A percentile compares a stretch with the other conserved stretches of the same genome.
phyloP scores from a whole-genome alignment of 2,113 vertebrate genomes.

The Neotoma lepida region DNA sequence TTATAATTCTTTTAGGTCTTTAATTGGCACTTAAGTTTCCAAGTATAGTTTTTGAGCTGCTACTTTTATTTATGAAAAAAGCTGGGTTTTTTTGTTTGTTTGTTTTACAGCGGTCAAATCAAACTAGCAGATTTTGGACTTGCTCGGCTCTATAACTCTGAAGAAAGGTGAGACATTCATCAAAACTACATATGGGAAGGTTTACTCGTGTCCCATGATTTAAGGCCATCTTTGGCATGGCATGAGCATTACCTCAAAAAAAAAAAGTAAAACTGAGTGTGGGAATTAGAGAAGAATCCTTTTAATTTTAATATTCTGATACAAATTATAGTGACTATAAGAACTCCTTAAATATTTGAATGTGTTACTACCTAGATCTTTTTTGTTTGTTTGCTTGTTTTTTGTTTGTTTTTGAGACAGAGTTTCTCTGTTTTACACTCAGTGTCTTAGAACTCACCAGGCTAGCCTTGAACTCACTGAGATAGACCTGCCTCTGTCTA shows the following conservation, averaged over 20 bases:
- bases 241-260: not conserved
- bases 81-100: conserved; percentile 53
- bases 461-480: not conserved
- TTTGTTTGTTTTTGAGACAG: not conserved
- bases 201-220: not conserved
- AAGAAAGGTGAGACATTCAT: conserved; percentile 92
- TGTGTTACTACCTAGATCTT: not conserved
- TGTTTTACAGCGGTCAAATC: conserved; percentile 93
- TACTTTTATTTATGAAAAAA: conserved; percentile 58
- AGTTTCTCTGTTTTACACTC: not conserved
- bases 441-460: not conserved
- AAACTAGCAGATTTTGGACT: conserved; percentile 98
- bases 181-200: not conserved
- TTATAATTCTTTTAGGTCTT: conserved; percentile 36
- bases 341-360: not conserved
- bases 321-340: not conserved
- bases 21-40: conserved; percentile 8
- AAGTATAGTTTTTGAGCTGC: conserved; percentile 4
- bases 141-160: conserved; percentile 97
- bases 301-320: not conserved
- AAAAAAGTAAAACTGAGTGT: not conserved
- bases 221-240: not conserved
- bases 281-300: not conserved
- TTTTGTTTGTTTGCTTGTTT: not conserved
- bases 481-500: not conserved